Percentiles rank a stretch among this genome's conserved stretches.
These are phyloP conservation scores for Nycticebus coucang DNA, from an alignment of 2,113 vertebrate species.

Conservation along the genomic window DNA sequence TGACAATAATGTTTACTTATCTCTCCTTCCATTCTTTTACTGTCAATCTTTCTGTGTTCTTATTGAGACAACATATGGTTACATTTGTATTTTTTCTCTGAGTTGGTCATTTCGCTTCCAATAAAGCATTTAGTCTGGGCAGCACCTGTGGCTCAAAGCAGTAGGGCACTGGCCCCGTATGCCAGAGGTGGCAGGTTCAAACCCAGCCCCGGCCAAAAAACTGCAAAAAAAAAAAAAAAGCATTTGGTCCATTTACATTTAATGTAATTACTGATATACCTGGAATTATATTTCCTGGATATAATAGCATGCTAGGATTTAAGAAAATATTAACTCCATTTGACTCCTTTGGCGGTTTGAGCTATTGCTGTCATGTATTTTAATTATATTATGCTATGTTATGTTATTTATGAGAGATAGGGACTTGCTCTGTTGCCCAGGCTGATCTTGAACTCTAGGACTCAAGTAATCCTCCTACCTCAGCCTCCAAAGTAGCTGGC, in stretches of 20 bases:
- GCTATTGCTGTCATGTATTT: not conserved
- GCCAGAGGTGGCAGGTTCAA: too few species aligned
- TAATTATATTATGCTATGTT: not conserved
- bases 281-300: not conserved
- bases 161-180: too few species aligned
- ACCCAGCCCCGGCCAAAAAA: too few species aligned
- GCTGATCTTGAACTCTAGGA: too few species aligned
- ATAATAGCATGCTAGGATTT: not conserved
- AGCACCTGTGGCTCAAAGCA: too few species aligned
- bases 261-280: not conserved
- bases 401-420: too few species aligned
- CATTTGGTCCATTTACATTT: constrained; percentile 29
- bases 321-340: not conserved
- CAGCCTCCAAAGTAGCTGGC: too few species aligned
- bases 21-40: not conserved
- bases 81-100: not conserved
- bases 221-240: too few species aligned
- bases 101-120: not conserved
- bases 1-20: not conserved
- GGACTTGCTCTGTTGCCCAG: too few species aligned
- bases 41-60: not conserved
- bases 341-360: not conserved
- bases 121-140: not conserved
- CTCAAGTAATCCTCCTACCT: too few species aligned
- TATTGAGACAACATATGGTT: not conserved